phyloP scores from a whole-genome alignment of 2,888 invertebrate species.

The Chydorus sphaericus region DNA sequence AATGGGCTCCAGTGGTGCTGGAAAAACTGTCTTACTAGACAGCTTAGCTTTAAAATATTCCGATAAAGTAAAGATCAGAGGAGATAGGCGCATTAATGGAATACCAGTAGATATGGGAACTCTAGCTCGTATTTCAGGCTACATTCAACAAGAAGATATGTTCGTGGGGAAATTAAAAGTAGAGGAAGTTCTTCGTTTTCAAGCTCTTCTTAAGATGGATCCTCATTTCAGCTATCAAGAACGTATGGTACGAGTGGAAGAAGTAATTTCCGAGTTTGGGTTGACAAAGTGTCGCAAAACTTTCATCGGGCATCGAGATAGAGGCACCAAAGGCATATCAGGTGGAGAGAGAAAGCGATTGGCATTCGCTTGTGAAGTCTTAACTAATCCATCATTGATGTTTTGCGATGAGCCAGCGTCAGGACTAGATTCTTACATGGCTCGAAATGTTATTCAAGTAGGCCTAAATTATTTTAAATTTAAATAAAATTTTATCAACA shows the following conservation, averaged over 20 bases:
- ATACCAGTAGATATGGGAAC: constrained; percentile 48
- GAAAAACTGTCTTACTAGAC: constrained; percentile 87
- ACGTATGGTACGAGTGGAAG: constrained; percentile 62
- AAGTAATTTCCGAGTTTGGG: constrained; percentile 47
- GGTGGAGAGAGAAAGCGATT: constrained; percentile 92
- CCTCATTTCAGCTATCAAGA: constrained; percentile 50
- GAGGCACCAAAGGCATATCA: constrained; percentile 78
- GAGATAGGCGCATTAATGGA: constrained; percentile 52
- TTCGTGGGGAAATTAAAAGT: constrained; percentile 84
- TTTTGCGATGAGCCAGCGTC: constrained; percentile 40
- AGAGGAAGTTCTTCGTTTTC: constrained; percentile 73
- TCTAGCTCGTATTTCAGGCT: constrained; percentile 64
- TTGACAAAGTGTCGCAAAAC: neutral
- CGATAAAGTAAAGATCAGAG: constrained; percentile 46
- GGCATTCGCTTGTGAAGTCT: constrained; percentile 81
- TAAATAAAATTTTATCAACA: too few species aligned
- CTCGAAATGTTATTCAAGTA: constrained; percentile 34
- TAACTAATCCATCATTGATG: constrained; percentile 35
- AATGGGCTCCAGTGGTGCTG: constrained; percentile 75
- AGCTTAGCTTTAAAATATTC: constrained; percentile 68
- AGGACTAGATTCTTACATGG: constrained; percentile 37
- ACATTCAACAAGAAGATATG: constrained; percentile 86
- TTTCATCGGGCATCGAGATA: constrained; percentile 68
- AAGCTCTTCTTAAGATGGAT: constrained; percentile 80
- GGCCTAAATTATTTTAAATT: too few species aligned